A percentile compares a stretch with the other conserved stretches of the same genome.
Conservation (phyloP, 2,113 vertebrate genomes). For the Zosterops japonicus region DNA sequence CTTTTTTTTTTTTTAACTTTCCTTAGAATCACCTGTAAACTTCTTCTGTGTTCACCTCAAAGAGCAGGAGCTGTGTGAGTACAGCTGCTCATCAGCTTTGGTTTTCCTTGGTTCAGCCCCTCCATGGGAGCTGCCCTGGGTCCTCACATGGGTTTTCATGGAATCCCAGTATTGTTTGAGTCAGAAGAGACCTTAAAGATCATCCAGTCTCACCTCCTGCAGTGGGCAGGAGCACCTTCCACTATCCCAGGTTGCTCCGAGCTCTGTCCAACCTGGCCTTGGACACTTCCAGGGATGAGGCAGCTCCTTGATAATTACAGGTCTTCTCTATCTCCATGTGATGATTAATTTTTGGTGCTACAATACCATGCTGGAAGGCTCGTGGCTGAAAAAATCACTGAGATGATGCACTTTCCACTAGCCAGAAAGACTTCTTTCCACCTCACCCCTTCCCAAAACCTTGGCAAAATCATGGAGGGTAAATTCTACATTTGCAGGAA, state of each 20-base stretch:
- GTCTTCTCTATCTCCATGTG: accelerated
- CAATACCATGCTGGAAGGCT: neutral
- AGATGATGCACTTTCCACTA: accelerated
- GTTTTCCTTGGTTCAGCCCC: neutral
- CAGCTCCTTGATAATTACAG: neutral
- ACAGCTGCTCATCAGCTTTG: neutral
- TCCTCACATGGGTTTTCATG: neutral
- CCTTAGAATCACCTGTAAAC: neutral
- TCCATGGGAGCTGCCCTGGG: neutral
- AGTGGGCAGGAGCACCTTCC: accelerated
- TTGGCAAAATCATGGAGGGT: neutral
- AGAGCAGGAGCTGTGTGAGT: neutral
- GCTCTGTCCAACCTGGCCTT: accelerated
- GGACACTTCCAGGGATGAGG: neutral
- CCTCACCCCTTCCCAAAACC: neutral
- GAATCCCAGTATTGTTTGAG: neutral
- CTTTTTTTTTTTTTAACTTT: neutral
- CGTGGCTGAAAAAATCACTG: neutral
- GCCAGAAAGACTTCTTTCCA: neutral
- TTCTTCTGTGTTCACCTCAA: neutral
- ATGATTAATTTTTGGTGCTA: neutral
- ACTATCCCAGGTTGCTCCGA: neutral
- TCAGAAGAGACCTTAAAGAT: neutral
- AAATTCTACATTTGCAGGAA: neutral
- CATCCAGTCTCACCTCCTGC: too few relatives aligned